Evolutionary conservation across 1,140 invertebrate species (phyloP).

Genomic region (Chymomyza costata): DNA sequence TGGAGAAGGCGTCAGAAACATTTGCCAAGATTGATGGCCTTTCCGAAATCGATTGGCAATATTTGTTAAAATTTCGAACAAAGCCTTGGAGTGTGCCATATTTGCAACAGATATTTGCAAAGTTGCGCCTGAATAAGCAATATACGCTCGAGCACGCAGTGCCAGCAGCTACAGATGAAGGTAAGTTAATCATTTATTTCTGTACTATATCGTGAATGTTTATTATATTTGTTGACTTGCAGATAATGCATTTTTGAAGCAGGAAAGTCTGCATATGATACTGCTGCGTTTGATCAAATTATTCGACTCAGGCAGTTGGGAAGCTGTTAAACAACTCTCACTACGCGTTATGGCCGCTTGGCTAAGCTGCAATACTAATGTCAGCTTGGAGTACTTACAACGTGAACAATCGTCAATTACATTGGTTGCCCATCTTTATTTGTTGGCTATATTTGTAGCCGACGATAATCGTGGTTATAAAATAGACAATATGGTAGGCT

Average conservation of each 20-base stretch:
- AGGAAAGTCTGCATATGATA: conserved; percentile 45
- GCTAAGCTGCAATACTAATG: conserved; percentile 29
- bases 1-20: conserved; percentile 24
- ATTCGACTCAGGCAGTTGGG: conserved; percentile 57
- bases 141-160: conserved; percentile 50
- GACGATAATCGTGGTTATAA: conserved; percentile 62
- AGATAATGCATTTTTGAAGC: conserved; percentile 46
- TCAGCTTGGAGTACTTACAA: not conserved
- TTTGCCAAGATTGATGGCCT: conserved; percentile 37
- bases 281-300: conserved; percentile 54
- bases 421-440: conserved; percentile 52
- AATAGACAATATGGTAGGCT: conserved; percentile 65
- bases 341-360: conserved; percentile 57
- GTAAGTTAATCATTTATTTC: conserved; percentile 6
- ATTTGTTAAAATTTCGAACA: conserved; percentile 39
- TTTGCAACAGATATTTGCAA: conserved; percentile 39
- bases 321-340: conserved; percentile 57
- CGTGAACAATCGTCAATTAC: conserved; percentile 32
- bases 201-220: not conserved
- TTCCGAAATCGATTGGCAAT: conserved; percentile 50
- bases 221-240: not conserved
- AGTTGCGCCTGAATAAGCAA: conserved; percentile 37
- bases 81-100: conserved; percentile 53
- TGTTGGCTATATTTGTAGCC: conserved; percentile 53
- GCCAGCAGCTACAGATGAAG: conserved; percentile 37